These are phyloP conservation scores for Scolopax bukidnonensis DNA, from an alignment of 2,797 vertebrate species.

Conservation along the genomic window DNA sequence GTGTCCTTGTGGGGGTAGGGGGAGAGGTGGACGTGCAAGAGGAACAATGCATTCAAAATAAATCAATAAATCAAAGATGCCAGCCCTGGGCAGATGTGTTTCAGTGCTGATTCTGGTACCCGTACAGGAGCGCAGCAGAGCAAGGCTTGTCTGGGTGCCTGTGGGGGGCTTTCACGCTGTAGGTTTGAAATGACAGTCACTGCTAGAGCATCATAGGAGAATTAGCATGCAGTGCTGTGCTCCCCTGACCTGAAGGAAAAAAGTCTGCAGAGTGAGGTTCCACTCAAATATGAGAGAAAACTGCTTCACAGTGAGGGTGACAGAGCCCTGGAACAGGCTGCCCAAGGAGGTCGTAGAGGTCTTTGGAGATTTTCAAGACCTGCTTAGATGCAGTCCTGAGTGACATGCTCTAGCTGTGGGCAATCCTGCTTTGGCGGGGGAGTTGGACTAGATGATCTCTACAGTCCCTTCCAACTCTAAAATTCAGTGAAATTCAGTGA, in stretches of 20 bases:
- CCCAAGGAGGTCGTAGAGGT: no score
- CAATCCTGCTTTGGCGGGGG: no score
- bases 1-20: not conserved
- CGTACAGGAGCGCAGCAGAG: not conserved
- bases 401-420: no score
- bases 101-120: not conserved
- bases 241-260: not conserved
- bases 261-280: not conserved
- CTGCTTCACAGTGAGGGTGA: no score
- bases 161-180: not conserved
- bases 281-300: no score
- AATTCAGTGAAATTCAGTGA: not conserved
- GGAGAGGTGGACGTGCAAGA: not conserved
- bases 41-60: not conserved
- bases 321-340: no score
- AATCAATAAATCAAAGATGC: conserved; percentile 36
- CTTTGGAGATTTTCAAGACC: no score
- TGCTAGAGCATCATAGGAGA: not conserved
- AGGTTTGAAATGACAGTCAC: not conserved
- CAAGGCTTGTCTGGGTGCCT: not conserved
- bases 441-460: no score
- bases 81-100: not conserved
- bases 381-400: no score
- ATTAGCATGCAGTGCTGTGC: not conserved
- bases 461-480: no score